Evolutionary conservation across 2,888 invertebrate species (phyloP).

Genomic region (Agrilus mali): DNA sequence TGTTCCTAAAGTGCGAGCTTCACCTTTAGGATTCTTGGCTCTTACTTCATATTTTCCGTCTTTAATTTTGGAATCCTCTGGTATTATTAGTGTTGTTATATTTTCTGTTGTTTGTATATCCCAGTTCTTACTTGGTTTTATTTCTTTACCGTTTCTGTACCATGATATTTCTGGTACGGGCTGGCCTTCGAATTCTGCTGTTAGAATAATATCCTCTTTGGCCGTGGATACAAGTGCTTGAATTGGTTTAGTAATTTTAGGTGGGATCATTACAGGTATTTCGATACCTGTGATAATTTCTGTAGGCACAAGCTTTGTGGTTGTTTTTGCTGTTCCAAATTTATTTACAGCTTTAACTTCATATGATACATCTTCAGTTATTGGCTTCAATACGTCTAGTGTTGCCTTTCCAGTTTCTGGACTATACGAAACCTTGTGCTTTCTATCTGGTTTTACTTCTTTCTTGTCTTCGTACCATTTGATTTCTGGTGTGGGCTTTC

Average conservation of each 20-base stretch:
- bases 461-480: constrained; percentile 55
- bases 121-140: constrained; percentile 50
- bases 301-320: constrained; percentile 56
- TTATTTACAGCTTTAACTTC: constrained; percentile 59
- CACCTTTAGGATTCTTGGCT: constrained; percentile 63
- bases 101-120: constrained; percentile 46
- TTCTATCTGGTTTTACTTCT: constrained; percentile 46
- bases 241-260: constrained; percentile 66
- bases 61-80: constrained; percentile 58
- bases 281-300: constrained; percentile 35
- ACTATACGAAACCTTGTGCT: constrained; percentile 43
- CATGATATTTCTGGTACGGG: constrained; percentile 68
- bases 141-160: constrained; percentile 71
- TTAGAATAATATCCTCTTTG: constrained; percentile 54
- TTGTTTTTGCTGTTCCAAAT: constrained; percentile 59
- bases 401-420: constrained; percentile 50
- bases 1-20: constrained; percentile 69
- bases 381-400: constrained; percentile 50
- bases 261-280: constrained; percentile 47
- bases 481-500: constrained; percentile 56
- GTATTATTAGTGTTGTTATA: constrained; percentile 51
- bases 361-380: constrained; percentile 51
- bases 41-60: constrained; percentile 81
- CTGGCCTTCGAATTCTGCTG: constrained; percentile 58
- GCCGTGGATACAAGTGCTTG: constrained; percentile 60